Evolutionary conservation across 2,797 vertebrate genomes (phyloP).

Genomic region (Mycteria americana): DNA sequence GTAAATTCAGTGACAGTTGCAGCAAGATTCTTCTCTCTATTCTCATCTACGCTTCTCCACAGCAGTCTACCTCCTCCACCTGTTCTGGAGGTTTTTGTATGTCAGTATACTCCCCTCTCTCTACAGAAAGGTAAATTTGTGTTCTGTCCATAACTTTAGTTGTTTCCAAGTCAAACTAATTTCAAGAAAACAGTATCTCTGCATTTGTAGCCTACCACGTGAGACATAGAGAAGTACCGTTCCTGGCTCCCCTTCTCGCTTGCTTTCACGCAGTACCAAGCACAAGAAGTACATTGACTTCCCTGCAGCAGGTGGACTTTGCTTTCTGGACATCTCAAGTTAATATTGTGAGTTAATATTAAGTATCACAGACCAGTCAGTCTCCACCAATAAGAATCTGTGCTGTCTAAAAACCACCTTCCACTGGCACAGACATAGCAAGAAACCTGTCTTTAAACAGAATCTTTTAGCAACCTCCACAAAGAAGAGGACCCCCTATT

Average conservation of each 20-base stretch:
- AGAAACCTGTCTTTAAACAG: background rate
- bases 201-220: background rate
- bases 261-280: background rate
- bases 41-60: background rate
- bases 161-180: background rate
- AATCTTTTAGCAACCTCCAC: background rate
- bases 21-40: background rate
- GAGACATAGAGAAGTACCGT: background rate
- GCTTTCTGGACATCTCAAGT: slow-evolving; percentile 3
- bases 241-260: background rate
- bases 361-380: background rate
- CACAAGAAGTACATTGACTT: background rate
- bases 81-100: background rate
- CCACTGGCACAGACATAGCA: background rate
- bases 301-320: background rate
- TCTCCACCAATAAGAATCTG: background rate
- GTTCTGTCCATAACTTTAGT: background rate
- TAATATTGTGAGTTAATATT: background rate
- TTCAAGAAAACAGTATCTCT: background rate
- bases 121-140: background rate
- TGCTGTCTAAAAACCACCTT: background rate
- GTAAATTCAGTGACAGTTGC: background rate
- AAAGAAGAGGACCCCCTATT: background rate
- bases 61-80: background rate
- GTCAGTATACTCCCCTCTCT: background rate